Base-by-base conservation (phyloP, 2,113 vertebrate genomes). In the Centrocercus urophasianus region DNA sequence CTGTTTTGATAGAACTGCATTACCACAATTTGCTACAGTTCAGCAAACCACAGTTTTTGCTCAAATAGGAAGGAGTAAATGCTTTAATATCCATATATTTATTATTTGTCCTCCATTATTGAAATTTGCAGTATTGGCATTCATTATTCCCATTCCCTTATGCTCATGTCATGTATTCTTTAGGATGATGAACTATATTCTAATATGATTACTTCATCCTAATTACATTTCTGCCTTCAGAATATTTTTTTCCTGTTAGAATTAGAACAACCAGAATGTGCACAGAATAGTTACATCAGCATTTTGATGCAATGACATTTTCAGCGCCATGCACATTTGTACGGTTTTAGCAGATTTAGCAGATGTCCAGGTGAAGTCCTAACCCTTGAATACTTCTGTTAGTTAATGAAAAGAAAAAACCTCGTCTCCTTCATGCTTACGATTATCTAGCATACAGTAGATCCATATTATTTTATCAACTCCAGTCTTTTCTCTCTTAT, bases 201-300 rank as follows among this genome's bases (percentile, higher is more conserved):
- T 28, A 74, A 54, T 60, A 50, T 78, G 64, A 95, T 88, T 74
- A 64, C 88, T 91, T 90, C 10, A 86, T 67, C 50, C 65, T 83
- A 81, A 86, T 90, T 92, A 93, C 21, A 63, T 90, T 93, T 90
- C 60, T 88, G 38, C 28, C 76, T 57, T 75, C 43, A 1, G 32
- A 88, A 85, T 78, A 69, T 88, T 40, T 81, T 81, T n/a, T 72
- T 94, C 8, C 17, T 78, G 8, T 74, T 84, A 78, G n/a, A 87
- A 86, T 71, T 66, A 88, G 34, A 57, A 60, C 20, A 34, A 95
- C 18, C 30, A 76, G 27, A 73, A n/a, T 30, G 87, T 66, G 40
- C 45, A 20, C 54, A 80, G 27, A 73, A 71, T 28, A 91, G 9
- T 20, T 78, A 59, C 14, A 52, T 60, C 60, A 86, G 42, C 19